These are phyloP conservation scores for Oscheius sp. DNA, from an alignment of 2,888 invertebrate species.

Conservation along the genomic window DNA sequence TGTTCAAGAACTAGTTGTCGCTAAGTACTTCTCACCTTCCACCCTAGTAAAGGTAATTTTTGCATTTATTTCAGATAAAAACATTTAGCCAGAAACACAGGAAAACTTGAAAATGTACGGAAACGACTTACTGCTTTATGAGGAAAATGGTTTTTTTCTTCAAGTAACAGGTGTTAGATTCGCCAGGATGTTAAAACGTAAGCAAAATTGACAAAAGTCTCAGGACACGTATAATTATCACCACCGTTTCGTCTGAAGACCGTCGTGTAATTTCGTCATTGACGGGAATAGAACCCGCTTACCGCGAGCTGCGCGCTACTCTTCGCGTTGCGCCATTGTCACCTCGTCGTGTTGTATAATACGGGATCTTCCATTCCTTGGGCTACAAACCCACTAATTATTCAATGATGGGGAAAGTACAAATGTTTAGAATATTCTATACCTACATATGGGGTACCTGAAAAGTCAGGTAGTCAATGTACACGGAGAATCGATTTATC, in stretches of 20 bases:
- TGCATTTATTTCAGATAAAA: not conserved
- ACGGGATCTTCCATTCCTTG: too few relatives aligned
- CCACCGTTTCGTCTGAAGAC: slow-evolving; percentile 26
- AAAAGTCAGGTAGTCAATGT: too few relatives aligned
- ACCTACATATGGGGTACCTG: too few relatives aligned
- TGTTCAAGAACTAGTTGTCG: slow-evolving; percentile 16
- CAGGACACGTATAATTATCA: slow-evolving; percentile 29
- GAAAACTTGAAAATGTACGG: too few relatives aligned
- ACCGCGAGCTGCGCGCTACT: not conserved
- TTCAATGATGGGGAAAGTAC: too few relatives aligned
- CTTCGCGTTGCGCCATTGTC: slow-evolving; percentile 2
- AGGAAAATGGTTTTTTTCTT: slow-evolving; percentile 29
- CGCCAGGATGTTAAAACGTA: slow-evolving; percentile 35
- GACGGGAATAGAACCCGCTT: slow-evolving; percentile 19
- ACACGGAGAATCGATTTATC: too few relatives aligned
- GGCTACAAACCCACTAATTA: too few relatives aligned
- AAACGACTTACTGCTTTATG: slow-evolving; percentile 30
- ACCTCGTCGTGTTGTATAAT: not conserved
- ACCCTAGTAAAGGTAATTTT: slow-evolving; percentile 19
- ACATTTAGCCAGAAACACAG: too few relatives aligned
- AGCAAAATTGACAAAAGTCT: slow-evolving; percentile 17
- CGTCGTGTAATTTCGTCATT: slow-evolving; percentile 27
- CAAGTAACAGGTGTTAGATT: slow-evolving; percentile 33
- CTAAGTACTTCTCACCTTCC: slow-evolving; percentile 19
- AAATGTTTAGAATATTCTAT: too few relatives aligned